phyloP scores from a whole-genome alignment of 2,888 invertebrate genomes.

The Pherbina coryleti region DNA sequence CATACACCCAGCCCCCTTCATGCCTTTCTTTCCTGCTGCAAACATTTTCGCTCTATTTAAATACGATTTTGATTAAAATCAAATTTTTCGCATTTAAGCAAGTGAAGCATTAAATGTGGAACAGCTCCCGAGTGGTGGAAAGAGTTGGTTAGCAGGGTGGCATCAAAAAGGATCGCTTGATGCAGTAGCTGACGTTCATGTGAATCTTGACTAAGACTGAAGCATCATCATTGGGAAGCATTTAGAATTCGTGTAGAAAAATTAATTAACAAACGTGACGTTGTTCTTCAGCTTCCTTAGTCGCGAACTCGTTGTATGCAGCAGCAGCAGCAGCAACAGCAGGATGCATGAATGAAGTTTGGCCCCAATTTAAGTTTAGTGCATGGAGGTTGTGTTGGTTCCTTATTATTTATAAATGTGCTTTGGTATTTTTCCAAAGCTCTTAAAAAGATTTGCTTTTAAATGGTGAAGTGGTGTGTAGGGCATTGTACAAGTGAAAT shows the following conservation, averaged over 20 bases:
- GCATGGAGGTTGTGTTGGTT: neutral
- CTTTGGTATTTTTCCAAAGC: too few relatives aligned
- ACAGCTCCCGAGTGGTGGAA: neutral
- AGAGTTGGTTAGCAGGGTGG: neutral
- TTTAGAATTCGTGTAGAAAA: slow-evolving; percentile 20
- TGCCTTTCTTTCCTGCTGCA: neutral
- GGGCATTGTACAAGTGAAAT: too few relatives aligned
- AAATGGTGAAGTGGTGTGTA: too few relatives aligned
- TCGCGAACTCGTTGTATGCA: neutral
- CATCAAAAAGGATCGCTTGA: neutral
- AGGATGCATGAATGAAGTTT: slow-evolving; percentile 8
- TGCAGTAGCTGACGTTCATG: neutral
- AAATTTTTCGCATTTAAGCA: slow-evolving; percentile 26
- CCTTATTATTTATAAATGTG: too few relatives aligned
- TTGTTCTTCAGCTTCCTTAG: neutral
- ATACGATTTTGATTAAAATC: slow-evolving; percentile 36
- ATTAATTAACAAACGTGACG: slow-evolving; percentile 33
- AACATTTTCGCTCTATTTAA: slow-evolving; percentile 35
- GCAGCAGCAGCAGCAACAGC: too few relatives aligned
- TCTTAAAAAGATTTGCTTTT: too few relatives aligned
- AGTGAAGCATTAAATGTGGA: slow-evolving; percentile 30
- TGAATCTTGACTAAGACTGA: neutral
- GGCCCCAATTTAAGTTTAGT: slow-evolving; percentile 9
- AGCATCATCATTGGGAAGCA: neutral
- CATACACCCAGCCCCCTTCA: neutral